phyloP scores from a whole-genome alignment of 2,113 vertebrate species.

The Mustela lutreola region DNA sequence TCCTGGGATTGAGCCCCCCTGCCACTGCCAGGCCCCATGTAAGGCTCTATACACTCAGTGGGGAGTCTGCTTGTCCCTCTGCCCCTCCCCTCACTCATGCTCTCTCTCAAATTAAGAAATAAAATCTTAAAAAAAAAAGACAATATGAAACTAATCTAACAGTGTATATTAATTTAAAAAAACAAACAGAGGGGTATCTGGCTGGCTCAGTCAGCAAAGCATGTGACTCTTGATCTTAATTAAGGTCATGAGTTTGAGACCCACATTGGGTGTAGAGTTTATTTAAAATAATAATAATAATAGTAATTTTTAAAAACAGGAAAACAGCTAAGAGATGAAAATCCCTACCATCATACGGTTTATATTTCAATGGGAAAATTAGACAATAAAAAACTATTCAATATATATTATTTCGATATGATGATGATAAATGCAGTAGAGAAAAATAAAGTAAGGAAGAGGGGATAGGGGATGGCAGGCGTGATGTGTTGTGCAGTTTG shows the following conservation, averaged over 20 bases:
- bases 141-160: not conserved
- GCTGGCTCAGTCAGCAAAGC: not conserved
- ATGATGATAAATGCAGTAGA: not conserved
- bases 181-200: not conserved
- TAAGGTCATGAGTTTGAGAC: not conserved
- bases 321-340: not conserved
- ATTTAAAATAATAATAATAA: not conserved
- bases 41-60: not conserved
- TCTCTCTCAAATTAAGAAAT: not conserved
- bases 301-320: not conserved
- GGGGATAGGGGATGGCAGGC: not conserved
- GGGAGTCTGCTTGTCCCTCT: not conserved
- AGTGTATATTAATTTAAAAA: not conserved
- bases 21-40: not conserved
- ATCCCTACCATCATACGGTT: not conserved
- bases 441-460: not conserved
- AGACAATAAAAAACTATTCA: slow-evolving; percentile 29
- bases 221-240: not conserved
- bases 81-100: not conserved
- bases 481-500: not conserved
- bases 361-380: not conserved
- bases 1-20: not conserved
- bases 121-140: not conserved
- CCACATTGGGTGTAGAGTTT: not conserved
- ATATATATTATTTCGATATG: not conserved